Evolutionary conservation across 1,140 invertebrate genomes (phyloP).

Genomic region (Lucilia sericata): DNA sequence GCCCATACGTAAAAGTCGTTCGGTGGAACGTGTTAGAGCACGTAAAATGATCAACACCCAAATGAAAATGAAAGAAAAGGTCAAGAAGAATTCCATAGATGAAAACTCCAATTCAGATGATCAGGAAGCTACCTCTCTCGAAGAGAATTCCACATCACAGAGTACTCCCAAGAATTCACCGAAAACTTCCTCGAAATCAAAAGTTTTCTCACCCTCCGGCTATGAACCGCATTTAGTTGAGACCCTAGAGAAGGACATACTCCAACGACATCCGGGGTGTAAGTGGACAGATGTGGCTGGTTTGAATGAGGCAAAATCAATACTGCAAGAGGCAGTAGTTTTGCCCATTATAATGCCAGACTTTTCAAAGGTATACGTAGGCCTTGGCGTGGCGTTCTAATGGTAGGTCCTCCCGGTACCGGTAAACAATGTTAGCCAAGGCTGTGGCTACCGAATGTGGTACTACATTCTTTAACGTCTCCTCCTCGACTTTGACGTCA

Average conservation of each 20-base stretch:
- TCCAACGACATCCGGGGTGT: constrained; percentile 96
- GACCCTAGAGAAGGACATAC: constrained; percentile 91
- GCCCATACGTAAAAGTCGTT: constrained; percentile 69
- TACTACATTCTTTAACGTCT: constrained; percentile 99
- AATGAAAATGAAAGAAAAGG: constrained; percentile 57
- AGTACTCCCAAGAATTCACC: constrained; percentile 56
- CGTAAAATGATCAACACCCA: constrained; percentile 56
- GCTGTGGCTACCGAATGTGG: constrained; percentile 99
- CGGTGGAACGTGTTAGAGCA: constrained; percentile 70
- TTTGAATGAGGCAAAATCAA: constrained; percentile 92
- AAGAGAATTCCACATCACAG: constrained; percentile 60
- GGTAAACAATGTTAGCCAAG: constrained; percentile 98
- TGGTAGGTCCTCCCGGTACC: constrained; percentile 78
- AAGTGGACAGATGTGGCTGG: constrained; percentile 98
- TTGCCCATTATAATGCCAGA: constrained; percentile 98
- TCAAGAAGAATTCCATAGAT: constrained; percentile 64
- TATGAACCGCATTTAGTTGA: constrained; percentile 86
- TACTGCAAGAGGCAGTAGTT: constrained; percentile 97
- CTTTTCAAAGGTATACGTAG: constrained; percentile 94
- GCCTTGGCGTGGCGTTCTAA: constrained; percentile 89
- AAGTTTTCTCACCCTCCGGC: constrained; percentile 79
- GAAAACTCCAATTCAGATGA: constrained; percentile 67
- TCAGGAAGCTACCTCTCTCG: constrained; percentile 65
- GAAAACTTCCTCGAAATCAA: constrained; percentile 70
- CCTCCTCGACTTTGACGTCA: constrained; percentile 95